Conservation (phyloP, 2,797 vertebrate genomes). For the Pterois miles region DNA sequence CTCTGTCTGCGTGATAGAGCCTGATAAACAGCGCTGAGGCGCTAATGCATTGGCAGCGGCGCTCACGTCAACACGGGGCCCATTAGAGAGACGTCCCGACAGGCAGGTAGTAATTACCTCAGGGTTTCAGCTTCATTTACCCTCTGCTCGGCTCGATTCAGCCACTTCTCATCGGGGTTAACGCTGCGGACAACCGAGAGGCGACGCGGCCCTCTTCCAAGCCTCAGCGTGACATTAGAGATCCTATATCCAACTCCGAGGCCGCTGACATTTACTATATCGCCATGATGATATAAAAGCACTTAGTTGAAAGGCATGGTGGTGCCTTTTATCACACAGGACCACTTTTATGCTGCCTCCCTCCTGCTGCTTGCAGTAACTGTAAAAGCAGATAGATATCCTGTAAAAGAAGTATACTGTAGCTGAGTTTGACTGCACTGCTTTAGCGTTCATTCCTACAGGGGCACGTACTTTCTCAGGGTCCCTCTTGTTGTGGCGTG, state of each 20-base stretch:
- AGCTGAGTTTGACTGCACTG: constrained; percentile 40
- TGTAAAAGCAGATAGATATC: constrained; percentile 27
- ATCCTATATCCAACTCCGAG: constrained; percentile 36
- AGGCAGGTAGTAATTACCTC: constrained; percentile 78
- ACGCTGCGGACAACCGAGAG: constrained; percentile 31
- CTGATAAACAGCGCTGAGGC: constrained; percentile 29
- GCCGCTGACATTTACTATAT: constrained; percentile 68
- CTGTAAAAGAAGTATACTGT: constrained; percentile 25
- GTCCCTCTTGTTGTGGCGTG: constrained; percentile 32
- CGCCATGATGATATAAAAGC: constrained; percentile 60
- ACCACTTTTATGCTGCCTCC: constrained; percentile 33
- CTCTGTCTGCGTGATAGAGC: constrained; percentile 13
- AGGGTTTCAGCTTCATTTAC: constrained; percentile 69
- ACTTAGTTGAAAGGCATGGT: constrained; percentile 48
- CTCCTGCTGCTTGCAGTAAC: constrained; percentile 25
- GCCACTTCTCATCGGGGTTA: constrained; percentile 46
- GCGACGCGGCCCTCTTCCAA: constrained; percentile 26
- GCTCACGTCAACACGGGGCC: constrained; percentile 56
- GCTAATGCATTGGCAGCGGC: constrained; percentile 43
- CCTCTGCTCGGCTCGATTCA: constrained; percentile 37
- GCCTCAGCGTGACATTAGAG: constrained; percentile 51
- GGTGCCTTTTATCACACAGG: constrained; percentile 50
- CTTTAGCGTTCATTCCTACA: constrained; percentile 42
- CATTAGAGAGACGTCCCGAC: constrained; percentile 70
- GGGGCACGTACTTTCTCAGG: constrained; percentile 63